Evolutionary conservation across 2,888 invertebrate genomes (phyloP), one percentile per base, ranked within the genome.

Genomic region (Patella pellucida): DNA sequence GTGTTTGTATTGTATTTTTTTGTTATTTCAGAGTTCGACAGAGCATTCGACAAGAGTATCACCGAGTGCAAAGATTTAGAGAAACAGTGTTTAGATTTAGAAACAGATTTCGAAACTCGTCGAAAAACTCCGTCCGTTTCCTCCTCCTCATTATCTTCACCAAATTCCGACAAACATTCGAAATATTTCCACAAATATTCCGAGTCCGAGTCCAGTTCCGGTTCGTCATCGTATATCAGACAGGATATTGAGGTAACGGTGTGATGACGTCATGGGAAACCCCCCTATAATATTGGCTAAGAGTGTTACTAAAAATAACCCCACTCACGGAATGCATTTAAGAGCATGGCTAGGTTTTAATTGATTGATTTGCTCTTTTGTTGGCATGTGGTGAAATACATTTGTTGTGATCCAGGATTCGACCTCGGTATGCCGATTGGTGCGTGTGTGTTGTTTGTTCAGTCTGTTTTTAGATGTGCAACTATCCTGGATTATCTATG

Each of bases 171-270:
- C 23, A 62, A 62, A 62, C 62, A 62, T 12, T 62, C 62, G 23
- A 19, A 23, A 62, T 62, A 62, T 62, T 62, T 62, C 62, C 62
- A 62, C 14, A 62, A 62, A 62, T 62, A 62, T 62, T 62, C 62
- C 62, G 62, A 62, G 62, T 62, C 62, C 14, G 62, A 62, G 23
- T 62, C 62, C 1, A 62, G 62, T 62, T 62, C 62, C 23, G 62
- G 62, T 62, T 23, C 19, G 11, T 62, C 62, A 3, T 62, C 62
- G 14, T 62, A 23, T 23, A 62, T 62, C 1, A 62, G 62, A 62
- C 62, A 62, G 15, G 62, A 62, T 62, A 23, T 62, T 12, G 62
- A 62, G 62, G 62, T 62, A 62, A 62, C 62, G 62, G 62, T 62
- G 62, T 62, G 62, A 62, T 23, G 9, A 41, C 41, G 41, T 41